Percentiles rank a stretch among this genome's conserved stretches.
Evolutionary conservation across 2,113 vertebrate species (phyloP).

Genomic region (Monarcha castaneiventris): DNA sequence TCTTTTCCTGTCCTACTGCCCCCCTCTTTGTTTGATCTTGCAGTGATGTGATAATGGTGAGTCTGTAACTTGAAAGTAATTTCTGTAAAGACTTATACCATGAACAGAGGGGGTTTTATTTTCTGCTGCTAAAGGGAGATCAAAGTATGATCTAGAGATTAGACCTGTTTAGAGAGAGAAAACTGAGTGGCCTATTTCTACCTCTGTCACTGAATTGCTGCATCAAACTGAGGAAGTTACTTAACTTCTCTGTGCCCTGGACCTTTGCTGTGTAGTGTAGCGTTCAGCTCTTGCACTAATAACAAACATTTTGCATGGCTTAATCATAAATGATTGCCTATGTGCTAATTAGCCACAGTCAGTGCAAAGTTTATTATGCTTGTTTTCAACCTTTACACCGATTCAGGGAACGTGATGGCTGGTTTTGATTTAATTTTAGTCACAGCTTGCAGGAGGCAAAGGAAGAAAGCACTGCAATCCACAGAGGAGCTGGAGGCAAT

Average conservation of each 20-base stretch:
- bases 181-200: conserved; percentile 13
- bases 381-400: conserved; percentile 28
- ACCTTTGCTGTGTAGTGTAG: not conserved
- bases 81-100: conserved; percentile 10
- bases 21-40: conserved; percentile 49
- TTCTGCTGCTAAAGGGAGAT: conserved; percentile 10
- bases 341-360: conserved; percentile 17
- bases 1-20: conserved; percentile 22
- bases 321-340: conserved; percentile 25
- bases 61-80: conserved; percentile 46
- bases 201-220: not conserved
- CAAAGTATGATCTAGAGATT: conserved; percentile 46
- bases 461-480: not conserved
- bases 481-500: not conserved
- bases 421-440: conserved; percentile 27
- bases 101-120: conserved; percentile 36
- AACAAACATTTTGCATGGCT: conserved; percentile 11
- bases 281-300: not conserved
- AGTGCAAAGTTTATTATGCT: conserved; percentile 21
- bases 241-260: not conserved
- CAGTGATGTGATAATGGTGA: conserved; percentile 29
- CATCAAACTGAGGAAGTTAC: not conserved
- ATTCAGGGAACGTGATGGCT: not conserved
- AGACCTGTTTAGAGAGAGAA: not conserved
- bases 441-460: not conserved